Conservation (phyloP, 1,140 invertebrate genomes). For the Leptinotarsa defecta region DNA sequence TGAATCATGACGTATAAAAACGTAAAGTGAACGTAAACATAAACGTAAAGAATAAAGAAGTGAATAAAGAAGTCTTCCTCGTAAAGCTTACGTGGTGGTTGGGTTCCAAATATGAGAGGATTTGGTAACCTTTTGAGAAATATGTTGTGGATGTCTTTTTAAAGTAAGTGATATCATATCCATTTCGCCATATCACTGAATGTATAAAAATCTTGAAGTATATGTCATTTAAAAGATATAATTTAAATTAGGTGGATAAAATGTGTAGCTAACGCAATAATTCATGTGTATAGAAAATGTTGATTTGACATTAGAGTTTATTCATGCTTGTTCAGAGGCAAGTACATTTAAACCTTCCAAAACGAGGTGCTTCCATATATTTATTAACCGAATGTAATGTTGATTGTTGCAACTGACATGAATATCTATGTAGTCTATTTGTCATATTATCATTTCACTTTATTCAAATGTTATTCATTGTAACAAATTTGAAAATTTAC, state of each 20-base stretch:
- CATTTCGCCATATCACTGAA: too few relatives aligned
- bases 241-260: constrained; percentile 42
- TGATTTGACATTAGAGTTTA: constrained; percentile 14
- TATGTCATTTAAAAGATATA: not conserved
- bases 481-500: not conserved
- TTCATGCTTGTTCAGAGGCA: constrained; percentile 15
- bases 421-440: constrained; percentile 10
- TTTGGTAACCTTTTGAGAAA: too few relatives aligned
- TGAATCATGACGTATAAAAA: too few relatives aligned
- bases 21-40: too few relatives aligned
- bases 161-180: too few relatives aligned
- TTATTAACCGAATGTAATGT: constrained; percentile 10
- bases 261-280: constrained; percentile 57
- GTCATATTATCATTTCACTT: not conserved
- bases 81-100: too few relatives aligned
- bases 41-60: too few relatives aligned
- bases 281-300: constrained; percentile 31
- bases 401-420: not conserved
- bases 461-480: not conserved
- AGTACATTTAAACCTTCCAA: constrained; percentile 15
- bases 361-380: constrained; percentile 20
- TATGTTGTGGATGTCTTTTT: too few relatives aligned
- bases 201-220: too few relatives aligned
- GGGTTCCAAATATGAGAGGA: too few relatives aligned
- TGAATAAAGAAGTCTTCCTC: too few relatives aligned